Evolutionary conservation across 2,113 vertebrate species (phyloP).

Genomic region (Nymphicus hollandicus): DNA sequence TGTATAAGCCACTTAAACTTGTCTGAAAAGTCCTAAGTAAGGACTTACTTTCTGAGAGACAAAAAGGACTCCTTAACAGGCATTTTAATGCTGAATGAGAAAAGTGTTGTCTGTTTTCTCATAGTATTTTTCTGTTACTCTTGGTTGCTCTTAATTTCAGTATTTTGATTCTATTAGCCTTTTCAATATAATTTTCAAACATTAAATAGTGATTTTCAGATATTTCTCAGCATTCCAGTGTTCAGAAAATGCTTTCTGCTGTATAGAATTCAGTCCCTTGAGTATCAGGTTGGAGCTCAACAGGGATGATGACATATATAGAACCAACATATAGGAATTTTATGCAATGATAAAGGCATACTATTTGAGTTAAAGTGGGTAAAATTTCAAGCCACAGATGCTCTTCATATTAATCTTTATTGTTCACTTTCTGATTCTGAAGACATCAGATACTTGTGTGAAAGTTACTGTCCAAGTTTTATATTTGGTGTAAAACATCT

Average conservation of each 20-base stretch:
- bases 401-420: neutral
- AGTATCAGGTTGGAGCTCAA: neutral
- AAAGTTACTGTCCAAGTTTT: neutral
- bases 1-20: neutral
- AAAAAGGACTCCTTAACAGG: neutral
- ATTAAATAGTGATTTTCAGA: neutral
- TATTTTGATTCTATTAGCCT: neutral
- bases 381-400: neutral
- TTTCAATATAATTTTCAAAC: neutral
- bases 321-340: neutral
- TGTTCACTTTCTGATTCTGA: neutral
- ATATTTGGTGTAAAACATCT: neutral
- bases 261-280: neutral
- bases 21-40: neutral
- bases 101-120: neutral
- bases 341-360: neutral
- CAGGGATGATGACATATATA: neutral
- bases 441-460: neutral
- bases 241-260: neutral
- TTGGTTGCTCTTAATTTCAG: neutral
- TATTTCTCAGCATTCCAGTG: neutral
- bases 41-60: neutral
- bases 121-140: neutral
- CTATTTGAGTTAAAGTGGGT: neutral
- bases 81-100: neutral